phyloP scores from a whole-genome alignment of 35 echinoderm and acorn worm genomes.

The Anneissia japonica region DNA sequence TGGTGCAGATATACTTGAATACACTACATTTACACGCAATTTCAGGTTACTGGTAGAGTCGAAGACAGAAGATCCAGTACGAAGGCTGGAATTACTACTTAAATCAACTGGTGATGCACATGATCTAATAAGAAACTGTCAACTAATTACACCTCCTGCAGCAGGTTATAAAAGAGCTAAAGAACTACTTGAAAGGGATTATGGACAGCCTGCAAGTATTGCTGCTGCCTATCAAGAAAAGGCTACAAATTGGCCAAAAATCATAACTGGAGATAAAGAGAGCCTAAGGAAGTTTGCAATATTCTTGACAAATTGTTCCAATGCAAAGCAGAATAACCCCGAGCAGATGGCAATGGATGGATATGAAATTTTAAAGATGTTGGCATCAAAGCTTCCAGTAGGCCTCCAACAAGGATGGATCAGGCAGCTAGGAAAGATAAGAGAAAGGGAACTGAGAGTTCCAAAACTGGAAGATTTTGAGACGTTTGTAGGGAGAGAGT shows the following conservation, averaged over 20 bases:
- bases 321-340: slow-evolving; percentile 11
- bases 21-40: slow-evolving; percentile 26
- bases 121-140: slow-evolving; percentile 29
- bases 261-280: slow-evolving; percentile 6
- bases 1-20: slow-evolving; percentile 39
- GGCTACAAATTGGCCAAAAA: slow-evolving; percentile 18
- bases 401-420: slow-evolving; percentile 45
- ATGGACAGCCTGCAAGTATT: slow-evolving; percentile 26
- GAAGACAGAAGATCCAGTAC: background rate
- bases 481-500: slow-evolving; percentile 20
- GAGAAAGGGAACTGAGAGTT: slow-evolving; percentile 7
- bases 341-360: slow-evolving; percentile 41
- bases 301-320: slow-evolving; percentile 37
- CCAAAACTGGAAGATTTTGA: slow-evolving; percentile 46
- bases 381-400: slow-evolving; percentile 32
- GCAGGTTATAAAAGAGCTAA: slow-evolving; percentile 18
- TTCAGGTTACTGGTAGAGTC: slow-evolving; percentile 53
- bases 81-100: slow-evolving; percentile 30
- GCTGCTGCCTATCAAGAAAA: slow-evolving; percentile 35
- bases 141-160: background rate
- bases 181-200: slow-evolving; percentile 30
- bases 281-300: slow-evolving; percentile 38
- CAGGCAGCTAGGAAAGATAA: slow-evolving; percentile 4
- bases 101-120: slow-evolving; percentile 42
- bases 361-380: slow-evolving; percentile 21